phyloP scores from a whole-genome alignment of 2,888 invertebrate genomes.

The Thalpophila matura region DNA sequence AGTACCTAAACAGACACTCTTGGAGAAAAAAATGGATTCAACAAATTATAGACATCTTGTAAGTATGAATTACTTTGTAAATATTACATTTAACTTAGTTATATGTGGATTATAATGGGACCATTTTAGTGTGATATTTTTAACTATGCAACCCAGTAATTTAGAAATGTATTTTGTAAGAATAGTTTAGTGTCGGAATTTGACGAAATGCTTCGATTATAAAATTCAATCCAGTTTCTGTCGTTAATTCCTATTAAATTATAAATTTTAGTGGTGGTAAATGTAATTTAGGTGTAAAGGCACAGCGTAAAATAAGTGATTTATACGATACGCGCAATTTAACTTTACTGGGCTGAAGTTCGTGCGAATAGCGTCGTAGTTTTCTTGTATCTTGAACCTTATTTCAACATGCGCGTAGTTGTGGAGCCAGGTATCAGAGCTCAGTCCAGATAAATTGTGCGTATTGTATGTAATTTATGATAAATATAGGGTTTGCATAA shows the following conservation, averaged over 20 bases:
- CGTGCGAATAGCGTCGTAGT: no score
- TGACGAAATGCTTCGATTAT: neutral
- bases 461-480: slow-evolving; percentile 27
- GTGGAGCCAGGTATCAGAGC: no score
- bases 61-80: slow-evolving; percentile 30
- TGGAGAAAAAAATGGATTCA: neutral
- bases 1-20: neutral
- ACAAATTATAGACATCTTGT: no score
- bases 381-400: no score
- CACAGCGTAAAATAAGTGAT: slow-evolving; percentile 36
- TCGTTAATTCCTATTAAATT: slow-evolving; percentile 32
- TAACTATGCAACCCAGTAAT: slow-evolving; percentile 47
- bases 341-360: no score
- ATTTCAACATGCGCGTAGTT: no score
- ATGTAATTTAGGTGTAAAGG: slow-evolving; percentile 11
- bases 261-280: slow-evolving; percentile 7
- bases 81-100: slow-evolving; percentile 2
- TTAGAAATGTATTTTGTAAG: slow-evolving; percentile 14
- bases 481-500: neutral
- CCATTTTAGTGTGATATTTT: slow-evolving; percentile 44
- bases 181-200: slow-evolving; percentile 52
- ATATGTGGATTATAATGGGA: slow-evolving; percentile 33
- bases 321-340: no score
- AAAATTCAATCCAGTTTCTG: slow-evolving; percentile 11
- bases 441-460: no score